Evolutionary conservation across 2,797 vertebrate genomes (phyloP).

Genomic region (Rousettus madagascariensis): DNA sequence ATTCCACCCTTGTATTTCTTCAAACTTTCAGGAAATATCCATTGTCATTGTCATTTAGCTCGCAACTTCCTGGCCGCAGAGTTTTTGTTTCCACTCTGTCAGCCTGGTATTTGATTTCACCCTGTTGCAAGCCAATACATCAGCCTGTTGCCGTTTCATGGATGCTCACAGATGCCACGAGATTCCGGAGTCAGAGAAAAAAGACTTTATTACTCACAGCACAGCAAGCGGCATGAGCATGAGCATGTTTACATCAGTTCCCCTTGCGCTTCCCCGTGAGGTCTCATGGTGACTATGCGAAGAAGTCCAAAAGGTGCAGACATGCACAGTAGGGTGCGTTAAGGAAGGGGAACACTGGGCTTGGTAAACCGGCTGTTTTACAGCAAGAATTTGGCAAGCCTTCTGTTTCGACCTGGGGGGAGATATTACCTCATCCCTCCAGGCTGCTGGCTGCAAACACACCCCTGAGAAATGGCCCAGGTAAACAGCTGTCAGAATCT

Average conservation of each 20-base stretch:
- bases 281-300: not conserved
- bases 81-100: not conserved
- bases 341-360: not conserved
- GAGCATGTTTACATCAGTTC: rapidly evolving
- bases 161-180: not conserved
- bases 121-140: not conserved
- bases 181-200: not conserved
- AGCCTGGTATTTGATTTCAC: not conserved
- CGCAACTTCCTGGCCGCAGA: not conserved
- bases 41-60: not conserved
- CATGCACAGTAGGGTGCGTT: too few relatives aligned
- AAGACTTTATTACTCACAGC: not conserved
- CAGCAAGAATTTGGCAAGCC: not conserved
- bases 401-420: not conserved
- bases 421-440: not conserved
- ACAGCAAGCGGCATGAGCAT: too few relatives aligned
- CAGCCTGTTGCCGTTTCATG: not conserved
- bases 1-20: not conserved
- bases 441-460: not conserved
- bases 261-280: not conserved
- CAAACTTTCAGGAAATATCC: not conserved
- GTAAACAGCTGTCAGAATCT: not conserved
- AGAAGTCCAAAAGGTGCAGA: not conserved
- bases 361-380: not conserved
- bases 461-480: not conserved